Conservation (phyloP, 1,140 invertebrate genomes). For the Telenomus remus region DNA sequence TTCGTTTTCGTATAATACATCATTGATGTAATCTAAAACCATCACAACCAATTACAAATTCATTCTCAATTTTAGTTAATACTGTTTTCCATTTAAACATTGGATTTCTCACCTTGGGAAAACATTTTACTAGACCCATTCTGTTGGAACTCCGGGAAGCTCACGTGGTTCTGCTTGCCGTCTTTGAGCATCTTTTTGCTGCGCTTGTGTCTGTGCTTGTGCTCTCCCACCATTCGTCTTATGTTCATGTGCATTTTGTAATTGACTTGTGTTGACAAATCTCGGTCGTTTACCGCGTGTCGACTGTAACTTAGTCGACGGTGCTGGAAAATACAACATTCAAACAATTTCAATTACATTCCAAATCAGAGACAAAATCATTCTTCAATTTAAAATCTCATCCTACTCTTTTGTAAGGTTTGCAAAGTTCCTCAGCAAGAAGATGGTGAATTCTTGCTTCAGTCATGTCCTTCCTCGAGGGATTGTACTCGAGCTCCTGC, state of each 20-base stretch:
- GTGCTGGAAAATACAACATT: slow-evolving; percentile 78
- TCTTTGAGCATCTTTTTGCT: slow-evolving; percentile 82
- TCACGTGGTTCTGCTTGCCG: slow-evolving; percentile 89
- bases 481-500: slow-evolving; percentile 94
- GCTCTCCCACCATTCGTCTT: slow-evolving; percentile 87
- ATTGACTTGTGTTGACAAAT: slow-evolving; percentile 89
- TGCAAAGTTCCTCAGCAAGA: slow-evolving; percentile 91
- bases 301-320: slow-evolving; percentile 92
- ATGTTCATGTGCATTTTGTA: slow-evolving; percentile 95
- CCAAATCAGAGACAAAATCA: neutral
- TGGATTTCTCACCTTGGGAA: slow-evolving; percentile 83
- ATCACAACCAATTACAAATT: too few relatives aligned
- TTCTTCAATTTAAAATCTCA: slow-evolving; percentile 1
- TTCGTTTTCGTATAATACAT: slow-evolving; percentile 84
- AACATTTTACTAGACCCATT: slow-evolving; percentile 90
- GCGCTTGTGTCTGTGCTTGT: slow-evolving; percentile 87
- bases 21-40: slow-evolving; percentile 85
- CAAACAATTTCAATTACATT: neutral
- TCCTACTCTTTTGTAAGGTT: slow-evolving; percentile 90
- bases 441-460: slow-evolving; percentile 95
- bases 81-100: too few relatives aligned
- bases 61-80: too few relatives aligned
- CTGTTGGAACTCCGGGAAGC: slow-evolving; percentile 90
- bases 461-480: slow-evolving; percentile 91
- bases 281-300: slow-evolving; percentile 91